Percentiles rank a stretch among this genome's conserved stretches.
Evolutionary conservation across 1,140 invertebrate genomes (phyloP).

Genomic region (Drosophila grimshawi): DNA sequence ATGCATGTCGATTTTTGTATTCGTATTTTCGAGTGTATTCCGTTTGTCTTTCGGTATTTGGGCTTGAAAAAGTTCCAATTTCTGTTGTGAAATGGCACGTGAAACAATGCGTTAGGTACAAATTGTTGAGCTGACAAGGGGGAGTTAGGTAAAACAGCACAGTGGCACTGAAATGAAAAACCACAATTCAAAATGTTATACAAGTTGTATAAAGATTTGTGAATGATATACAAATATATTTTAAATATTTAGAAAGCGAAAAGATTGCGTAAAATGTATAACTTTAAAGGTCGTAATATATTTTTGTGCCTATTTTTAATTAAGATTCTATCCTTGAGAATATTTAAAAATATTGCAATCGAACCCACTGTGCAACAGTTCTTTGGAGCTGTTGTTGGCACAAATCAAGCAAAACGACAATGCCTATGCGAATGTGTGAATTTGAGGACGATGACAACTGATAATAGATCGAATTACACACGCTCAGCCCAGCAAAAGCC

Average conservation of each 20-base stretch:
- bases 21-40: slow-evolving; percentile 57
- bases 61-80: slow-evolving; percentile 79
- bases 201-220: neutral
- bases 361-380: slow-evolving; percentile 47
- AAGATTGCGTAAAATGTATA: too few species aligned
- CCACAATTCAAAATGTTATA: neutral
- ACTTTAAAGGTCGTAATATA: too few species aligned
- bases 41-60: slow-evolving; percentile 60
- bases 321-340: too few species aligned
- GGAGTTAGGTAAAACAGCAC: slow-evolving; percentile 21
- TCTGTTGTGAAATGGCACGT: slow-evolving; percentile 77
- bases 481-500: slow-evolving; percentile 40
- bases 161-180: slow-evolving; percentile 19
- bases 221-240: too few species aligned
- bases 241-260: too few species aligned
- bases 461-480: slow-evolving; percentile 81
- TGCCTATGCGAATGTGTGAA: slow-evolving; percentile 76
- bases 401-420: slow-evolving; percentile 77
- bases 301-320: neutral
- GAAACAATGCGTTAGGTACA: slow-evolving; percentile 64
- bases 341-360: neutral
- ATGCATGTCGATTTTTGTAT: slow-evolving; percentile 56
- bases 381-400: slow-evolving; percentile 24
- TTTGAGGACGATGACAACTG: slow-evolving; percentile 80
- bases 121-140: slow-evolving; percentile 23